phyloP scores from a whole-genome alignment of 2,113 vertebrate species.

The Mus pahari region DNA sequence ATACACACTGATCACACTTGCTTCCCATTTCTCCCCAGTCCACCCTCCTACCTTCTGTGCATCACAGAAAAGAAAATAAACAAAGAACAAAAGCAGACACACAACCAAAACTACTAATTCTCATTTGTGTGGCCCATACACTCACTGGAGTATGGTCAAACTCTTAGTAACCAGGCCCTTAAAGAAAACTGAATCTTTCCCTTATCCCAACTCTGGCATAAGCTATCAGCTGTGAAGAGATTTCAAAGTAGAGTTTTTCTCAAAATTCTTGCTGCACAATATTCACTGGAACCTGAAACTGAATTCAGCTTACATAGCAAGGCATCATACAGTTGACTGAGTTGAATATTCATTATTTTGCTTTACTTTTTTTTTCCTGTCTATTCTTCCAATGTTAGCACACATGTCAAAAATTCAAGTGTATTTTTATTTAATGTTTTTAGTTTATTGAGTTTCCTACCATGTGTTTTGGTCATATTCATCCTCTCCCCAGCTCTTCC shows the following conservation, averaged over 20 bases:
- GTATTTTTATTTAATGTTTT: background rate
- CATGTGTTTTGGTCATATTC: background rate
- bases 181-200: background rate
- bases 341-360: background rate
- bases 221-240: background rate
- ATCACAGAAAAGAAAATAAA: background rate
- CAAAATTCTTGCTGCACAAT: background rate
- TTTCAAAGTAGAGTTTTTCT: background rate
- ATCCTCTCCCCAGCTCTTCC: background rate
- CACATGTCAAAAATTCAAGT: background rate
- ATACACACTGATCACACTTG: background rate
- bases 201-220: background rate
- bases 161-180: background rate
- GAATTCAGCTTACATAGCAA: slow-evolving; percentile 21
- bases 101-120: background rate
- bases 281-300: slow-evolving; percentile 37
- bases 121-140: background rate
- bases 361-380: background rate
- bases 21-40: background rate
- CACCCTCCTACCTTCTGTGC: background rate
- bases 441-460: background rate
- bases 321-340: background rate
- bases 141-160: background rate
- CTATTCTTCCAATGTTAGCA: background rate
- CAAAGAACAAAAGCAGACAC: background rate